Percentiles rank a stretch among this genome's conserved stretches.
Evolutionary conservation across 1,140 invertebrate species (phyloP).

Genomic region (Leptopilina clavipes): DNA sequence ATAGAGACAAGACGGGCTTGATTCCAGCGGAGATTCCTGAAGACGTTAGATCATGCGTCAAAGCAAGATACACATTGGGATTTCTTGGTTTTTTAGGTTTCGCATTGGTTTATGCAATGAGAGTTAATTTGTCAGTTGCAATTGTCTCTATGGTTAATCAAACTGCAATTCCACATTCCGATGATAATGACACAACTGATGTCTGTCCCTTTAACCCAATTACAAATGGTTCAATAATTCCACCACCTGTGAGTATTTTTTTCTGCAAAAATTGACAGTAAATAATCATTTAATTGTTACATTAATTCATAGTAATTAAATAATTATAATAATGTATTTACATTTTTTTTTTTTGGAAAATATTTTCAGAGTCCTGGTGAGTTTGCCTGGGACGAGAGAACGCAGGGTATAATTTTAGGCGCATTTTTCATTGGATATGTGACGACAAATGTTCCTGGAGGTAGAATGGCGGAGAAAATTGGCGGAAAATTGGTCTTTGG

Average conservation of each 20-base stretch:
- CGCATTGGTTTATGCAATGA: conserved; percentile 91
- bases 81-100: conserved; percentile 88
- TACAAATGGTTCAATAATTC: conserved; percentile 76
- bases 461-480: conserved; percentile 85
- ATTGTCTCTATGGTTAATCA: conserved; percentile 96
- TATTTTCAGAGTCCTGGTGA: conserved; percentile 79
- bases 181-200: conserved; percentile 76
- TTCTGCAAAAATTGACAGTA: no score
- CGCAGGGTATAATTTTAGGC: conserved; percentile 87
- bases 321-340: no score
- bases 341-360: conserved; percentile 17
- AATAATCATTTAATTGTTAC: no score
- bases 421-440: conserved; percentile 93
- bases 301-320: no score
- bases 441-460: conserved; percentile 90
- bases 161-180: conserved; percentile 77
- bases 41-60: conserved; percentile 80
- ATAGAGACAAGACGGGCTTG: conserved; percentile 10
- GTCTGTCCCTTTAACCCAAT: conserved; percentile 76
- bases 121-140: conserved; percentile 94
- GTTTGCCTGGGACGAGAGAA: conserved; percentile 86
- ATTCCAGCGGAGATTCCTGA: neutral
- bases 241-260: conserved; percentile 71
- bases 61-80: conserved; percentile 84
- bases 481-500: conserved; percentile 89